Evolutionary conservation across 2,888 invertebrate species (phyloP).

Genomic region (Kuschelorhynchus macadamiae): DNA sequence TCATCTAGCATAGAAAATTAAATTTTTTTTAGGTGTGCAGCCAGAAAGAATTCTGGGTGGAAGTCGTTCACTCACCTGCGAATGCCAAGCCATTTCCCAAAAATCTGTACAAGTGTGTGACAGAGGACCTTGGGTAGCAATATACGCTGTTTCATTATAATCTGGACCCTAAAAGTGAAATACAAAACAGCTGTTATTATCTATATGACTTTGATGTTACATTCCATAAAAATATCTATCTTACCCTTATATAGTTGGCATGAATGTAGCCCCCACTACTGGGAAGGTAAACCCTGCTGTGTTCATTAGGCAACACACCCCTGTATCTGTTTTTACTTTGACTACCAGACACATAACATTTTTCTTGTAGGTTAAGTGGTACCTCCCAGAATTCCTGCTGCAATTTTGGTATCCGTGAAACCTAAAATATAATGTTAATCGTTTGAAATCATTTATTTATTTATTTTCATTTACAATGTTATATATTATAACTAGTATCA

Average conservation of each 20-base stretch:
- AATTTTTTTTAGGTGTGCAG: too few species aligned
- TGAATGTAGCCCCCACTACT: slow-evolving; percentile 87
- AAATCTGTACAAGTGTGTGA: slow-evolving; percentile 91
- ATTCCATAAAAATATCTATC: too few species aligned
- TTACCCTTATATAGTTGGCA: slow-evolving; percentile 92
- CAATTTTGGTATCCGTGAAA: slow-evolving; percentile 75
- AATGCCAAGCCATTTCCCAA: slow-evolving; percentile 85
- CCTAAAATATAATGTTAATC: slow-evolving; percentile 65
- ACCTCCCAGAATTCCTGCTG: slow-evolving; percentile 96
- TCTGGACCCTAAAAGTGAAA: slow-evolving; percentile 80
- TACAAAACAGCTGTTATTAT: too few species aligned
- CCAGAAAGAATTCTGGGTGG: too few species aligned
- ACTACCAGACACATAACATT: slow-evolving; percentile 89
- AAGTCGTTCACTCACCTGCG: slow-evolving; percentile 59
- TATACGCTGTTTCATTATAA: slow-evolving; percentile 87
- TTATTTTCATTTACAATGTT: too few species aligned
- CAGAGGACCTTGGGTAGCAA: slow-evolving; percentile 94
- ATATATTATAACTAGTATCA: too few species aligned
- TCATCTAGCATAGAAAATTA: too few species aligned
- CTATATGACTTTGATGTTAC: too few species aligned
- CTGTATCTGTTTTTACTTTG: slow-evolving; percentile 92
- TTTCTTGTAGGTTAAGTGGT: slow-evolving; percentile 92
- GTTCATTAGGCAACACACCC: slow-evolving; percentile 91
- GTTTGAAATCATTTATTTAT: too few species aligned
- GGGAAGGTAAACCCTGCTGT: slow-evolving; percentile 84